These are phyloP conservation scores for Steinernema feltiae DNA, from an alignment of 1,140 invertebrate genomes.

Conservation along the genomic window DNA sequence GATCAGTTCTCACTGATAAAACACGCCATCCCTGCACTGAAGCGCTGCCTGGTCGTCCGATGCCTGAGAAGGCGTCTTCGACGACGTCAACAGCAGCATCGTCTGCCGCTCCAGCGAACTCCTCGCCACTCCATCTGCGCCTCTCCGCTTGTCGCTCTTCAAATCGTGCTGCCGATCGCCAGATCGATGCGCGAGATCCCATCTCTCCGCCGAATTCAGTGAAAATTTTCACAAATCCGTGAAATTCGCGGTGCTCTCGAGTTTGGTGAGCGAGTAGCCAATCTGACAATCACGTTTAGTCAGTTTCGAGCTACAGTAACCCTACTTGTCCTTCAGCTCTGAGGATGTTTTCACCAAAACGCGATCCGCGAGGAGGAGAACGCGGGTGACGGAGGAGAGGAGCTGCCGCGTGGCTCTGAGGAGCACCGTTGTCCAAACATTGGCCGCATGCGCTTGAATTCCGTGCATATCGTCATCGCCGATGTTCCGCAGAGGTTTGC, in stretches of 20 bases:
- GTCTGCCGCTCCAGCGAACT: slow-evolving; percentile 79
- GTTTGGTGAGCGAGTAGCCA: slow-evolving; percentile 59
- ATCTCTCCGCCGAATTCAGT: slow-evolving; percentile 95
- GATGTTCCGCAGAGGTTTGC: slow-evolving; percentile 51
- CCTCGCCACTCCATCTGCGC: slow-evolving; percentile 87
- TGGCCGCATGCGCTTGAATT: background rate
- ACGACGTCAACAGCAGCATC: slow-evolving; percentile 90
- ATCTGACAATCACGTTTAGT: too few species aligned
- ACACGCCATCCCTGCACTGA: slow-evolving; percentile 88
- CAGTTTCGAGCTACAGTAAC: too few species aligned
- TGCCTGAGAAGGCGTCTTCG: slow-evolving; percentile 79
- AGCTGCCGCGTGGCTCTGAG: slow-evolving; percentile 84
- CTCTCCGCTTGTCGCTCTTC: slow-evolving; percentile 83
- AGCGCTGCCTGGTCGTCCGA: slow-evolving; percentile 81
- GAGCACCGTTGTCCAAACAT: slow-evolving; percentile 67
- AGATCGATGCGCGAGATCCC: slow-evolving; percentile 83
- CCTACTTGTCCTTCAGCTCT: slow-evolving; percentile 91
- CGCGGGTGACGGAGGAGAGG: slow-evolving; percentile 85
- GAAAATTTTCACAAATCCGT: slow-evolving; percentile 96
- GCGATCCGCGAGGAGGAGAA: slow-evolving; percentile 93
- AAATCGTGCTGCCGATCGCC: slow-evolving; percentile 67
- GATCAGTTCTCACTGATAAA: too few species aligned
- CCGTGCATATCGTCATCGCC: slow-evolving; percentile 33
- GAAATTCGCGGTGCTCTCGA: slow-evolving; percentile 91
- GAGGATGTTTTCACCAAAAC: slow-evolving; percentile 90